A percentile compares a stretch with the other conserved stretches of the same genome.
phyloP scores from a whole-genome alignment of 1,140 invertebrate species.

The Anoplolepis gracilipes region DNA sequence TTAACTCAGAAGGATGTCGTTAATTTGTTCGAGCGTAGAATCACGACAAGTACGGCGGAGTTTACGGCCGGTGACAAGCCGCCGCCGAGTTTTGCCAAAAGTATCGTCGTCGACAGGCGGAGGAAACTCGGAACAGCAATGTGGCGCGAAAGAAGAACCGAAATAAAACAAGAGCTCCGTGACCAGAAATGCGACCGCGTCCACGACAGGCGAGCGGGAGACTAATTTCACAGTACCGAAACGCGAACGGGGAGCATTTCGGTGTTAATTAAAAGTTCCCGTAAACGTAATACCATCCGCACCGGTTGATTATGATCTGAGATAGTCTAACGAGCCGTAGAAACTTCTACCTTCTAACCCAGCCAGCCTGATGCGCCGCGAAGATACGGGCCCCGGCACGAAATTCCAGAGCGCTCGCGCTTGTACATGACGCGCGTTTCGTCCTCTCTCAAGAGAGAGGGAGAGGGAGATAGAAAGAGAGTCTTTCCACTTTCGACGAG shows the following conservation, averaged over 20 bases:
- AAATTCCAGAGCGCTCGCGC: constrained; percentile 12
- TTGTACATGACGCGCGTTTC: constrained; percentile 26
- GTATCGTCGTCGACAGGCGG: constrained; percentile 38
- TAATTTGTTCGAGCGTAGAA: constrained; percentile 72
- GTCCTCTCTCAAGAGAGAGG: neutral
- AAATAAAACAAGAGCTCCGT: constrained; percentile 27
- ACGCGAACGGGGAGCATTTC: constrained; percentile 47
- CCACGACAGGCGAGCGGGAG: neutral
- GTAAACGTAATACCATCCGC: constrained; percentile 66
- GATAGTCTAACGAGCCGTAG: constrained; percentile 68
- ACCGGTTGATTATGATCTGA: constrained; percentile 71
- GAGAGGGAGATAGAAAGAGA: too few relatives aligned
- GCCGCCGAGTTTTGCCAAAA: constrained; percentile 2
- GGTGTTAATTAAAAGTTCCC: constrained; percentile 79
- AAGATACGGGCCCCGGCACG: constrained; percentile 17
- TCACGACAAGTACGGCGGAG: constrained; percentile 33
- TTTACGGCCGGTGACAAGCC: constrained; percentile 4
- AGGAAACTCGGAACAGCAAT: constrained; percentile 29
- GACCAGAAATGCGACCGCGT: too few relatives aligned
- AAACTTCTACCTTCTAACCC: constrained; percentile 43
- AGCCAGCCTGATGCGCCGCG: constrained; percentile 19
- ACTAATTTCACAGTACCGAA: constrained; percentile 6
- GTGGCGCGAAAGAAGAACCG: constrained; percentile 19
- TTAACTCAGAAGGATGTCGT: constrained; percentile 71
- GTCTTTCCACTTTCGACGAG: constrained; percentile 20